Percentiles rank a stretch among this genome's conserved stretches.
These are phyloP conservation scores for Cryptocheilus praepositus DNA, from an alignment of 2,888 invertebrate genomes.

Conservation along the genomic window DNA sequence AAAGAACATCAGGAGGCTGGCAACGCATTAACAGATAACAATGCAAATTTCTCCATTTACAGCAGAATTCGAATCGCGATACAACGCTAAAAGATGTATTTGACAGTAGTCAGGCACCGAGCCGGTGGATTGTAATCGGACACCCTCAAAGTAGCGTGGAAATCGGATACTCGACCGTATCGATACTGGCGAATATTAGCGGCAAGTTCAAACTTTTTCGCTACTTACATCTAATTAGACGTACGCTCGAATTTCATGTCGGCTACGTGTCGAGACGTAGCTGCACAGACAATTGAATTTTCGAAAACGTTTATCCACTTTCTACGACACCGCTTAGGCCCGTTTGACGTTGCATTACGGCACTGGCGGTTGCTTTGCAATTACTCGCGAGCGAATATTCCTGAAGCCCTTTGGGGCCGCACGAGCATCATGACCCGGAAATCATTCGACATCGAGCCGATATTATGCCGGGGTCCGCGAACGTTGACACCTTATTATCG, in stretches of 20 bases:
- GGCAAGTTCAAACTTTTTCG: too few species aligned
- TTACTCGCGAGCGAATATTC: constrained; percentile 21
- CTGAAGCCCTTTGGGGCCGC: constrained; percentile 41
- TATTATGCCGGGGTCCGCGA: constrained; percentile 56
- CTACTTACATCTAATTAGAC: too few species aligned
- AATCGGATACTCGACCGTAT: constrained; percentile 54
- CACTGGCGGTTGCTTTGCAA: constrained; percentile 21
- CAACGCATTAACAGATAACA: too few species aligned
- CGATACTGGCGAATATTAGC: constrained; percentile 50
- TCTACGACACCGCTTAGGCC: too few species aligned
- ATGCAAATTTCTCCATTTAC: too few species aligned
- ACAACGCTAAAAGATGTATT: constrained; percentile 59
- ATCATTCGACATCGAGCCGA: constrained; percentile 52
- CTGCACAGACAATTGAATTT: neutral
- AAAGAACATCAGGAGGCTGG: too few species aligned
- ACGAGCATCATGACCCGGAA: constrained; percentile 65
- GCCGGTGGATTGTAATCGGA: constrained; percentile 56
- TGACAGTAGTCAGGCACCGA: constrained; percentile 59
- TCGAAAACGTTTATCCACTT: neutral
- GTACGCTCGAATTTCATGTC: too few species aligned
- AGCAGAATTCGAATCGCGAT: too few species aligned
- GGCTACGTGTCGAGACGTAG: too few species aligned
- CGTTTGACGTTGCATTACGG: constrained; percentile 1
- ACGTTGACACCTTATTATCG: constrained; percentile 70
- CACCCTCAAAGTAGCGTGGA: constrained; percentile 54